phyloP scores from a whole-genome alignment of 2,888 invertebrate genomes.

The Sericinus montela region DNA sequence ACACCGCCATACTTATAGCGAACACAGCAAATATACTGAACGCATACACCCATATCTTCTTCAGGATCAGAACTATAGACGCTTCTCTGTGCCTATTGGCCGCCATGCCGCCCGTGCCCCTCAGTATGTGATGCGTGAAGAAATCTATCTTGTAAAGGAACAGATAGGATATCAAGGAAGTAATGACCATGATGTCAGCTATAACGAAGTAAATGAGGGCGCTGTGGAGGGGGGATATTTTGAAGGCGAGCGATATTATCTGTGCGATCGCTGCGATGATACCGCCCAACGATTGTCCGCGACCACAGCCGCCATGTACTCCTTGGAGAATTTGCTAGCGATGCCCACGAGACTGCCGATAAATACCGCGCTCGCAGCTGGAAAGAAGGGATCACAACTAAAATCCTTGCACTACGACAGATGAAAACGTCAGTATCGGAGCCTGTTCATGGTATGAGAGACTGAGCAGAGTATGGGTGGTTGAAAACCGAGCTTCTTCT shows the following conservation, averaged over 20 bases:
- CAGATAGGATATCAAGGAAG: slow-evolving; percentile 85
- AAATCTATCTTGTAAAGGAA: slow-evolving; percentile 85
- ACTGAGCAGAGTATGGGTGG: no score
- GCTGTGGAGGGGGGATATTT: slow-evolving; percentile 87
- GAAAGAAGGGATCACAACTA: no score
- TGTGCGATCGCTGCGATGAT: slow-evolving; percentile 93
- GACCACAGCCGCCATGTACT: slow-evolving; percentile 93
- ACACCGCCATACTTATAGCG: slow-evolving; percentile 89
- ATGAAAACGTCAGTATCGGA: no score
- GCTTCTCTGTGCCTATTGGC: slow-evolving; percentile 57
- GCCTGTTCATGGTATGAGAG: no score
- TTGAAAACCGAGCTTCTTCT: no score
- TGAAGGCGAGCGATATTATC: slow-evolving; percentile 89
- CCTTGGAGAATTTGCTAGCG: slow-evolving; percentile 90
- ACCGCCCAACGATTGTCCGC: slow-evolving; percentile 94
- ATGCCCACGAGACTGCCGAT: slow-evolving; percentile 93
- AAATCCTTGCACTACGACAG: background rate
- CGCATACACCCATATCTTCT: slow-evolving; percentile 90
- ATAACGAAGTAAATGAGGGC: slow-evolving; percentile 95
- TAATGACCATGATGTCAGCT: slow-evolving; percentile 85
- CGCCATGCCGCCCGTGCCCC: slow-evolving; percentile 52
- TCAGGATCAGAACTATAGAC: slow-evolving; percentile 78
- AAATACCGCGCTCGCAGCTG: slow-evolving; percentile 91
- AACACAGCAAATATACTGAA: slow-evolving; percentile 88
- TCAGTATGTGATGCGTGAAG: slow-evolving; percentile 82